A percentile compares a stretch with the other conserved stretches of the same genome.
Evolutionary conservation across 1,140 invertebrate genomes (phyloP).

Genomic region (Cydia pomonella): DNA sequence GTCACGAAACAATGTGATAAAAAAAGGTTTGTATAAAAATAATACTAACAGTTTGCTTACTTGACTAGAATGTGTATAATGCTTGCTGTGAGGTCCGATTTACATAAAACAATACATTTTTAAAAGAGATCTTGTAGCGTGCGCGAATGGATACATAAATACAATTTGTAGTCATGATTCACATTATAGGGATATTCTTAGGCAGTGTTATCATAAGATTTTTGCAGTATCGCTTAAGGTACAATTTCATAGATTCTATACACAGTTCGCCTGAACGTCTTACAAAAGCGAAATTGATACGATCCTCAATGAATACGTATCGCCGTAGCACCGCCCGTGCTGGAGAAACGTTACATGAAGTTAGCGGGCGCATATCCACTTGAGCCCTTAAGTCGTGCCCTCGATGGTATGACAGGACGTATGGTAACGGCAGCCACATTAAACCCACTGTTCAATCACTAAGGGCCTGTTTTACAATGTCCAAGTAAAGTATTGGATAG

Average conservation of each 20-base stretch:
- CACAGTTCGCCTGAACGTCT: neutral
- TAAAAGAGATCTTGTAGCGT: neutral
- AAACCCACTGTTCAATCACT: too few relatives aligned
- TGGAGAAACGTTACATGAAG: neutral
- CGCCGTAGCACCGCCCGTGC: neutral
- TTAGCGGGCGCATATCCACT: neutral
- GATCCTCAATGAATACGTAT: neutral
- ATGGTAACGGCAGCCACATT: too few relatives aligned
- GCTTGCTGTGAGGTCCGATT: conserved; percentile 14
- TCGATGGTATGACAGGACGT: too few relatives aligned
- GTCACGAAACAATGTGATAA: neutral
- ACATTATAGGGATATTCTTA: neutral
- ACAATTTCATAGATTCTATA: conserved; percentile 4
- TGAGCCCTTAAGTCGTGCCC: too few relatives aligned
- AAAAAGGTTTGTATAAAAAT: conserved; percentile 26
- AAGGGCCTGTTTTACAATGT: too few relatives aligned
- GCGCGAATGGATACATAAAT: conserved; percentile 1
- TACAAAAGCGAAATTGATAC: conserved; percentile 9
- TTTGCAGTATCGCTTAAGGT: conserved; percentile 4
- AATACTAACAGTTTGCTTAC: conserved; percentile 19
- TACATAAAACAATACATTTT: conserved; percentile 2
- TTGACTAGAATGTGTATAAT: conserved; percentile 21
- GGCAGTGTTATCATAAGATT: conserved; percentile 15
- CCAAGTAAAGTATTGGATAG: too few relatives aligned
- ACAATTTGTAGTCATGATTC: neutral